These are phyloP conservation scores for Anaspis maculata DNA, from an alignment of 2,888 invertebrate genomes.

Conservation along the genomic window DNA sequence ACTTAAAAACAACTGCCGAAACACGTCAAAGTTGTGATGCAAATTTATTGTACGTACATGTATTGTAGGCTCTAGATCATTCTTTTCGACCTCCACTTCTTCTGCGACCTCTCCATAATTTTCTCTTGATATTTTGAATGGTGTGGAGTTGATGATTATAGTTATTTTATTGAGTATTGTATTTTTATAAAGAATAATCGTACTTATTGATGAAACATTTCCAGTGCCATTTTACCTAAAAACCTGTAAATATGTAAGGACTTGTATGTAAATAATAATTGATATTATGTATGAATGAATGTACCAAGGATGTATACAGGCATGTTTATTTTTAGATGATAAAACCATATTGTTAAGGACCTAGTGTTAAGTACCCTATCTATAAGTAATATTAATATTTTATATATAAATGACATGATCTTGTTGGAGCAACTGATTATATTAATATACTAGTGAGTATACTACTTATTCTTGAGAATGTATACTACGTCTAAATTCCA, in stretches of 20 bases:
- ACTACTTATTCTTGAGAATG: conserved; percentile 10
- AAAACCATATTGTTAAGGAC: conserved; percentile 17
- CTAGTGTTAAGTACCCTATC: too few species aligned
- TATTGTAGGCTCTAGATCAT: neutral
- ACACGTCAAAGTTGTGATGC: conserved; percentile 28
- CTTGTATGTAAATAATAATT: conserved; percentile 14
- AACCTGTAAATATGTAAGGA: conserved; percentile 22
- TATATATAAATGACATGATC: conserved; percentile 28
- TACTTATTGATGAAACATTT: conserved; percentile 23
- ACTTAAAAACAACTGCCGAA: conserved; percentile 20
- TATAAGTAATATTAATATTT: conserved; percentile 24
- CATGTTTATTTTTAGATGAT: conserved; percentile 38
- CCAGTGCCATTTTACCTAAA: conserved; percentile 30
- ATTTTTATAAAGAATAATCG: conserved; percentile 20
- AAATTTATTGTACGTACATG: conserved; percentile 8
- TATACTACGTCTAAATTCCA: conserved; percentile 13
- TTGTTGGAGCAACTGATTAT: conserved; percentile 19
- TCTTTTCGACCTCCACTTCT: neutral
- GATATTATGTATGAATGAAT: conserved; percentile 17
- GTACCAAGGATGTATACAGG: conserved; percentile 38
- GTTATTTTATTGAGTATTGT: conserved; percentile 16
- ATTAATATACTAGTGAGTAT: neutral
- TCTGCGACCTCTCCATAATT: neutral
- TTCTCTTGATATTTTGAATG: conserved; percentile 4
- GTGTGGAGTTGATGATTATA: conserved; percentile 9